Evolutionary conservation across 2,113 vertebrate species (phyloP), one percentile per base, ranked within the genome.

Genomic region (Salvelinus fontinalis): DNA sequence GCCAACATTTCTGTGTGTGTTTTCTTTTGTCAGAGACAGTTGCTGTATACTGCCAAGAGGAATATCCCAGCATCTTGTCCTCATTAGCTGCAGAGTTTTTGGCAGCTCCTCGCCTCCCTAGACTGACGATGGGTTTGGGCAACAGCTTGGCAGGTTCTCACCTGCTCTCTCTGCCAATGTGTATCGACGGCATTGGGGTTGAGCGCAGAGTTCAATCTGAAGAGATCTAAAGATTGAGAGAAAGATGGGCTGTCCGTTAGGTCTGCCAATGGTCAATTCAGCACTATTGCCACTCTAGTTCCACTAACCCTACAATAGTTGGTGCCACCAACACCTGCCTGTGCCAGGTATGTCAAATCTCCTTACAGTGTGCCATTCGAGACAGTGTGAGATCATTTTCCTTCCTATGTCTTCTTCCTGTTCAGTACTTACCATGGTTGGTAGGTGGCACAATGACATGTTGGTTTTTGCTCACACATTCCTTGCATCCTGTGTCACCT

Each of bases 111-210:
- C 85, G 84, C 79, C 79, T 77, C 79, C 80, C 68, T 71, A 57
- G 80, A 81, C 79, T 75, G 83, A 76, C 86, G 9, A 88, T 83
- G 81, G 65, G 81, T 86, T 83, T 82, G 84, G 84, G 82, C 78
- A 82, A 85, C 86, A 84, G 82, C 84, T 87, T 90, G 89, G 90
- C 89, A 89, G 86, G 62, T 70, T 79, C 86, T 90, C 85, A 85
- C 75, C 87, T 79, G 84, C 75, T 83, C 75, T 83, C 84, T 66
- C 76, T 69, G 7, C 75, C 71, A 74, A 70, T 84, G 86, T 78
- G 81, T 89, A 84, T 89, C 84, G 84, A 75, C 73, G 77, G 83
- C 85, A 34, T 44, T 31, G 14, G 2, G 13, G 44, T 24, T 31
- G 26, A 57, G 2, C 7, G 72, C 57, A 74, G 39, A 44, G 39